Evolutionary conservation across 1,140 invertebrate species (phyloP), one percentile per base, ranked within the genome.

Genomic region (Procambarus virginalis): DNA sequence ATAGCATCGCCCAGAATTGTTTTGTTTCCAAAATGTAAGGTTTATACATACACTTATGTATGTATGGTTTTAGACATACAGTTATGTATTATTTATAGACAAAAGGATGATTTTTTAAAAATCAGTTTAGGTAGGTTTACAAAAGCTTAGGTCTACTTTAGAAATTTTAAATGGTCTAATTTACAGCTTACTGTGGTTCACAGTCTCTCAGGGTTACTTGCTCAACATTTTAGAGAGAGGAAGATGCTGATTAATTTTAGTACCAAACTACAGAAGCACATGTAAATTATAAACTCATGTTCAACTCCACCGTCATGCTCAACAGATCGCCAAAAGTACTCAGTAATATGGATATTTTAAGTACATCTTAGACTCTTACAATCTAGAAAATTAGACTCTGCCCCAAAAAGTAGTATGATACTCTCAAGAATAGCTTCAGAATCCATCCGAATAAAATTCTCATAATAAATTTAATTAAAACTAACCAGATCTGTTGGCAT

Each of bases 201-300:
- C 55, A 86, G 89, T 90, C 89, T 90, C 89, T 90, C 89, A 86
- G 87, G 89, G 89, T 90, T 90, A 90, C 89, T 90, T 90, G 89
- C 76, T 90, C 89, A 90, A 51, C 22, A 45, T 75, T 58, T 81
- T 60, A 10, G 22, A 76, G 58, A 58, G 78, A 64, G 55, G 75
- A 84, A 84, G 78, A 55, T 45, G n/a, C 81, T 84, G 78, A 77
- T 83, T 77, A 77, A 48, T 80, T 75, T 68, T 70, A 81, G 64
- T 68, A 49, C 22, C 49, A 76, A 49, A 79, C 73, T 84, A 86
- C 51, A 60, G n/a, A 85, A 86, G 89, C 55, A 4, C 45, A 3
- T 0, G 22, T 60, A 79, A n/a, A 60, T 75, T 78, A 75, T 60
- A 4, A 60, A 60, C 22, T 68, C 77, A 51, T 86, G 51, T 55